Evolutionary conservation across 2,888 invertebrate genomes (phyloP).

Genomic region (Koerneria pararmatus): DNA sequence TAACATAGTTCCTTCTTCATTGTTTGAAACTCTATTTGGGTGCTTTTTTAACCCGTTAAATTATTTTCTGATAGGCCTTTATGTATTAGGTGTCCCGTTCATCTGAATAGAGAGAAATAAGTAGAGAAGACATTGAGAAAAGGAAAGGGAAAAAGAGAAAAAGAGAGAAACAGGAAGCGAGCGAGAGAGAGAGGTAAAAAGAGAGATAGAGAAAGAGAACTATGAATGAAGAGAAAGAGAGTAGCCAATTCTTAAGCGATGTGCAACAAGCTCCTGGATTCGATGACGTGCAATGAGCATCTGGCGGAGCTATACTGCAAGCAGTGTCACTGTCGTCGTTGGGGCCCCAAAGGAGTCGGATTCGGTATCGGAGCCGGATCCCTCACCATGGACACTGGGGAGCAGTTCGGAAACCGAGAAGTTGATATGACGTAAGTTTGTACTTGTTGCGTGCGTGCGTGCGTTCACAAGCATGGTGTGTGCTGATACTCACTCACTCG

Average conservation of each 20-base stretch:
- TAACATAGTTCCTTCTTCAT: no score
- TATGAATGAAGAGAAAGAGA: neutral
- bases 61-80: no score
- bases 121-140: no score
- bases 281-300: slow-evolving; percentile 91
- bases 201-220: neutral
- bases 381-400: slow-evolving; percentile 89
- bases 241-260: slow-evolving; percentile 65
- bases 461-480: slow-evolving; percentile 8
- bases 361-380: slow-evolving; percentile 96
- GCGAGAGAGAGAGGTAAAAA: neutral
- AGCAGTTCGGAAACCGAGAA: slow-evolving; percentile 71
- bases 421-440: slow-evolving; percentile 59
- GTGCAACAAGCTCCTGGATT: slow-evolving; percentile 88
- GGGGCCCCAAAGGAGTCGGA: slow-evolving; percentile 81
- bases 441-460: neutral
- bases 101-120: no score
- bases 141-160: no score
- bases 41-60: no score
- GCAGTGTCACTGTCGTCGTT: slow-evolving; percentile 90
- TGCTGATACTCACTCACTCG: no score
- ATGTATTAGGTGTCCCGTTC: no score
- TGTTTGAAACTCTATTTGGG: no score
- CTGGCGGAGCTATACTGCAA: slow-evolving; percentile 89
- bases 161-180: no score